phyloP scores from a whole-genome alignment of 2,797 vertebrate species.

The Odontamblyopus lacepedii region DNA sequence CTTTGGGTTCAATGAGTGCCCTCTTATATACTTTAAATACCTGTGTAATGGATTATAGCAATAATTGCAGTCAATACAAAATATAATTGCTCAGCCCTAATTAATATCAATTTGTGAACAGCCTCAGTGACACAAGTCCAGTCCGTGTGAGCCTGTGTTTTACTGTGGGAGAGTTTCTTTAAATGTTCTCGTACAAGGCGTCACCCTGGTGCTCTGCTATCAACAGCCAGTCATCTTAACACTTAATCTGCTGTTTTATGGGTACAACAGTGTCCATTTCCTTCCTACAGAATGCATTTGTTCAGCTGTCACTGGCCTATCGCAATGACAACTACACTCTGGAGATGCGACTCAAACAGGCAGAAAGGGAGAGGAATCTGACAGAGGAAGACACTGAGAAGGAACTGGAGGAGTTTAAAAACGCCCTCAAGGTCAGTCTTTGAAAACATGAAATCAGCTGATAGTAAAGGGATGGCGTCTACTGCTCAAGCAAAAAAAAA shows the following conservation, averaged over 20 bases:
- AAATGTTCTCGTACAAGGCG: constrained; percentile 8
- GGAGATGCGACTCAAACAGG: constrained; percentile 91
- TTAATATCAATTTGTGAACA: constrained; percentile 15
- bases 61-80: not conserved
- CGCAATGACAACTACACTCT: constrained; percentile 98
- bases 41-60: not conserved
- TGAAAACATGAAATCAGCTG: constrained; percentile 27
- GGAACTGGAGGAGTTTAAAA: constrained; percentile 95
- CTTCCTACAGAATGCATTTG: constrained; percentile 89
- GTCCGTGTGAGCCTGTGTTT: not conserved
- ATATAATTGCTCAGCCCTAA: not conserved
- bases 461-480: constrained; percentile 13
- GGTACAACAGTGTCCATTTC: constrained; percentile 36
- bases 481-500: constrained; percentile 21
- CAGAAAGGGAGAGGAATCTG: constrained; percentile 93
- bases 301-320: constrained; percentile 97
- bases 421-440: constrained; percentile 85
- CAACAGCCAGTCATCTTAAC: constrained; percentile 18
- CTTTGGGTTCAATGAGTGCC: too few species aligned
- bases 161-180: constrained; percentile 18
- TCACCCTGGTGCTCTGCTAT: constrained; percentile 9
- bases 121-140: not conserved
- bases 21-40: too few species aligned
- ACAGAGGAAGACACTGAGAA: constrained; percentile 96
- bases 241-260: constrained; percentile 27